Conservation (phyloP, 2,797 vertebrate species). For the Enteromius afrohamiltoni region DNA sequence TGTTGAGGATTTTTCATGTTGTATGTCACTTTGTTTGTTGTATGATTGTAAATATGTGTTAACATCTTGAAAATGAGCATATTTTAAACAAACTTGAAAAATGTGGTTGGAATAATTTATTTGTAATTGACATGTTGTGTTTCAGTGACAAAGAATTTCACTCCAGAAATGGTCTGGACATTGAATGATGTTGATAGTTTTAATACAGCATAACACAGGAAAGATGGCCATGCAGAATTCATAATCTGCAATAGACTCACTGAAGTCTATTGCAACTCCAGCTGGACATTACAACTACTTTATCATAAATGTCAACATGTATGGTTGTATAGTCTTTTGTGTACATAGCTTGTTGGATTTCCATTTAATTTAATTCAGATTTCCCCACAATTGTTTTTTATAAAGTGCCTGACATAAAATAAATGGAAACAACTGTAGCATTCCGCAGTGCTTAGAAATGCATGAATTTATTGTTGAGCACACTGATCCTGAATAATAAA, state of each 20-base stretch:
- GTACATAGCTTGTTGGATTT: constrained; percentile 1
- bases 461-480: constrained; percentile 10
- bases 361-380: not conserved
- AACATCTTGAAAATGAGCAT: not conserved
- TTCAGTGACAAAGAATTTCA: not conserved
- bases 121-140: not conserved
- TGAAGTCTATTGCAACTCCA: not conserved
- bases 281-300: not conserved
- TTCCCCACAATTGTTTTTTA: not conserved
- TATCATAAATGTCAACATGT: not conserved
- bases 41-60: not conserved
- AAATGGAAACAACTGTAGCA: not conserved
- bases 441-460: not conserved
- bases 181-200: not conserved
- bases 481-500: constrained; percentile 9
- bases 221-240: not conserved
- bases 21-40: constrained; percentile 14
- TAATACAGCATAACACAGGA: not conserved
- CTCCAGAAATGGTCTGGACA: not conserved
- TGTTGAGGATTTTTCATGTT: not conserved
- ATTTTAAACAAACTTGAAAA: not conserved
- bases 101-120: not conserved
- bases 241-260: not conserved
- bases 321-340: not conserved
- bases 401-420: constrained; percentile 15